Evolutionary conservation across 2,113 vertebrate genomes (phyloP).

Genomic region (Tiliqua scincoides): DNA sequence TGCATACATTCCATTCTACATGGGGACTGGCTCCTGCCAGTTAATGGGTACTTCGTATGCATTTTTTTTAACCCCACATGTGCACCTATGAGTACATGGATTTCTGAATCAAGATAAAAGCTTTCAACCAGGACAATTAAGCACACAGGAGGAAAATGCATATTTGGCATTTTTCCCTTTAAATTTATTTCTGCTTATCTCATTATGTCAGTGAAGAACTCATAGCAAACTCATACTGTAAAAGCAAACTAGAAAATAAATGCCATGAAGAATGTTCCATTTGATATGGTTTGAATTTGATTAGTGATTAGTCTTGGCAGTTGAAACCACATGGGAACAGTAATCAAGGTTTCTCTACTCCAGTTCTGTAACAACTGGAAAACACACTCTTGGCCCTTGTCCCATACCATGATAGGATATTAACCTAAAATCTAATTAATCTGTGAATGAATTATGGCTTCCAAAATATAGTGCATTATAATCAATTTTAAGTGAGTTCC

Average conservation of each 20-base stretch:
- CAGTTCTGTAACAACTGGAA: conserved; percentile 50
- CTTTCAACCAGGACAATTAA: conserved; percentile 55
- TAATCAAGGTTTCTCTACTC: conserved; percentile 65
- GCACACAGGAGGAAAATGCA: conserved; percentile 50
- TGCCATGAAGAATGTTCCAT: conserved; percentile 61
- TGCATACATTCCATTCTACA: not conserved
- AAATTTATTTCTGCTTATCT: conserved; percentile 49
- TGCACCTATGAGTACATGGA: not conserved
- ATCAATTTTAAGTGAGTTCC: conserved; percentile 80
- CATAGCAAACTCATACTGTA: conserved; percentile 44
- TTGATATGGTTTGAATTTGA: conserved; percentile 69
- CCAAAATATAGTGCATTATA: conserved; percentile 76
- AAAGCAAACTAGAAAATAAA: conserved; percentile 66
- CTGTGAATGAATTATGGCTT: conserved; percentile 75
- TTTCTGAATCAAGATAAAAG: not conserved
- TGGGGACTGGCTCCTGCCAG: not conserved
- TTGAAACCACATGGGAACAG: conserved; percentile 69
- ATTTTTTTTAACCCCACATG: not conserved
- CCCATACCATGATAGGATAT: conserved; percentile 77
- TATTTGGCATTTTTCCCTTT: conserved; percentile 47
- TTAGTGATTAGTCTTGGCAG: conserved; percentile 72
- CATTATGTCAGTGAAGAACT: conserved; percentile 62
- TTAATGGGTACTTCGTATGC: not conserved
- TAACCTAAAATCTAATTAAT: conserved; percentile 86
- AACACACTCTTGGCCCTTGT: conserved; percentile 64